phyloP scores from a whole-genome alignment of 2,113 vertebrate genomes.

The Prietella phreatophila region DNA sequence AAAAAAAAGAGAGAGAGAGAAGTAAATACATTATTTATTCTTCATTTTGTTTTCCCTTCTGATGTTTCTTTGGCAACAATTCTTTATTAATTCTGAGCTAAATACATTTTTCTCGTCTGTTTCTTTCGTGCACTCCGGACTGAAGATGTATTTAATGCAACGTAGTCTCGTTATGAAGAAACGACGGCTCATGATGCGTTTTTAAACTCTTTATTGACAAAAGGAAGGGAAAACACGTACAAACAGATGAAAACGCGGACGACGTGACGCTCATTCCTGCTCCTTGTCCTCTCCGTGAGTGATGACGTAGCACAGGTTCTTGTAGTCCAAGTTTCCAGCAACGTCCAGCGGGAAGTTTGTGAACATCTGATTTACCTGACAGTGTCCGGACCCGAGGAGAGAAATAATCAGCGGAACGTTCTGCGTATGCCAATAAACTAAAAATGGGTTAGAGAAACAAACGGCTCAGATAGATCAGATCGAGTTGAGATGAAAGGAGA shows the following conservation, averaged over 20 bases:
- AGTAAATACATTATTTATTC: neutral
- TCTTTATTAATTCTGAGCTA: neutral
- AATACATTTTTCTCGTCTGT: neutral
- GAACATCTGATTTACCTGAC: conserved; percentile 85
- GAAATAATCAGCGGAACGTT: neutral
- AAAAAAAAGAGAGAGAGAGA: neutral
- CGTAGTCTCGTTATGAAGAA: neutral
- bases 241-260: conserved; percentile 14
- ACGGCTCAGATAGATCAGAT: neutral
- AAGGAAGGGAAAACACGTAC: neutral
- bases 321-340: conserved; percentile 87
- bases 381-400: conserved; percentile 15
- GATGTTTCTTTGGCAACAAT: neutral
- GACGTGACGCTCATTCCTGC: conserved; percentile 59
- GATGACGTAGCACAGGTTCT: conserved; percentile 88
- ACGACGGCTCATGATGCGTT: neutral
- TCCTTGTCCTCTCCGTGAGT: conserved; percentile 89
- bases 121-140: neutral
- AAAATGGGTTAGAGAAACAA: neutral
- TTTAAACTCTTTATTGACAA: conserved; percentile 48
- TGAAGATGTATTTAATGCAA: neutral
- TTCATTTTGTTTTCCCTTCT: neutral
- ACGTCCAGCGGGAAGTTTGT: conserved; percentile 84
- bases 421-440: neutral
- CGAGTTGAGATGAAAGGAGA: neutral